These are phyloP conservation scores for Papilio elwesi DNA, from an alignment of 2,888 invertebrate species.

Conservation along the genomic window DNA sequence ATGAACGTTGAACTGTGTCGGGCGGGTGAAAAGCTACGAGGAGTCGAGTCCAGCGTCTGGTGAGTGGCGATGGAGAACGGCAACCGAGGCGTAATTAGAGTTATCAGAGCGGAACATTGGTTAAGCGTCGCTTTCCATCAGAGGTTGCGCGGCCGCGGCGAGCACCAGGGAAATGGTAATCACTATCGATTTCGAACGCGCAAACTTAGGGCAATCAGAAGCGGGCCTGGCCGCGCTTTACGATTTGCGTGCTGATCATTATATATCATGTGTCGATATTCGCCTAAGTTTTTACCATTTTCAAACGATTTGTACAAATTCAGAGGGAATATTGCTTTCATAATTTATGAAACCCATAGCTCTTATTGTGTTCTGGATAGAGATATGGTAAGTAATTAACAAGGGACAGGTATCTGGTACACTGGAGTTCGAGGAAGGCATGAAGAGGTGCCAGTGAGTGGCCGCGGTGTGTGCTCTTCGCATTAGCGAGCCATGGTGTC, in stretches of 20 bases:
- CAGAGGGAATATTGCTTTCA: background rate
- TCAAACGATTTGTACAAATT: background rate
- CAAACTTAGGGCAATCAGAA: constrained; percentile 63
- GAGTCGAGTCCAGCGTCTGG: constrained; percentile 76
- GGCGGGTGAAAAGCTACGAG: constrained; percentile 75
- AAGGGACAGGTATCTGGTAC: background rate
- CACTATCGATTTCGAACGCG: constrained; percentile 82
- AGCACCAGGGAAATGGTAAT: constrained; percentile 82
- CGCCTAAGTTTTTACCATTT: constrained; percentile 42
- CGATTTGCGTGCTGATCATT: constrained; percentile 52
- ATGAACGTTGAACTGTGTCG: constrained; percentile 59
- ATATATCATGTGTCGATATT: constrained; percentile 55
- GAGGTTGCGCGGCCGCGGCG: constrained; percentile 80
- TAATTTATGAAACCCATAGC: too few relatives aligned
- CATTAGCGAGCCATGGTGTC: constrained; percentile 69
- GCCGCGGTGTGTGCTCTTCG: constrained; percentile 59
- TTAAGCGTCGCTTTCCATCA: constrained; percentile 84
- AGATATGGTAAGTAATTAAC: background rate
- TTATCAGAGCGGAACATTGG: constrained; percentile 84
- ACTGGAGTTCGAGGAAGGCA: constrained; percentile 41
- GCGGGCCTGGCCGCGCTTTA: constrained; percentile 48
- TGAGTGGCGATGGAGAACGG: constrained; percentile 80
- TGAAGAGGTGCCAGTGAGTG: constrained; percentile 47
- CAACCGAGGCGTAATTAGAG: constrained; percentile 77
- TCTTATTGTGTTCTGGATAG: too few relatives aligned